Percentiles rank a stretch among this genome's conserved stretches.
phyloP scores from a whole-genome alignment of 2,888 invertebrate genomes.

The Panzeria rudis region DNA sequence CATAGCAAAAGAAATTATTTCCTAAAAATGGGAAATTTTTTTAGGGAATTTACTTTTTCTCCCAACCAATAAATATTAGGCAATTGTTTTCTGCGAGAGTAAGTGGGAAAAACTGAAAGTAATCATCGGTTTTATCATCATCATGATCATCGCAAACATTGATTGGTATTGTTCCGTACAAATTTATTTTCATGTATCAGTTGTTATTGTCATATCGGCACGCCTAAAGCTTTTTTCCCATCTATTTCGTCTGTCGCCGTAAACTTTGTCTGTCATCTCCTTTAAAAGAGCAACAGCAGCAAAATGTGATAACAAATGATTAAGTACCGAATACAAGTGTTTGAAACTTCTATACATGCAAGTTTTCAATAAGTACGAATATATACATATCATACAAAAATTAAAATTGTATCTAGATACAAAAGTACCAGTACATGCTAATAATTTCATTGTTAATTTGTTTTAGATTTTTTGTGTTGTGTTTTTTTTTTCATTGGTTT shows the following conservation, averaged over 20 bases:
- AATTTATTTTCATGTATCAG: slow-evolving; percentile 26
- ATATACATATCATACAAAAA: background rate
- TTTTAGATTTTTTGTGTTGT: slow-evolving; percentile 11
- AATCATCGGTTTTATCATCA: slow-evolving; percentile 28
- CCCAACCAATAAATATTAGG: background rate
- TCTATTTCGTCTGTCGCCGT: slow-evolving; percentile 3
- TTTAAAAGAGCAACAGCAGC: slow-evolving; percentile 22
- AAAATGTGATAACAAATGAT: slow-evolving; percentile 34
- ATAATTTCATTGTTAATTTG: slow-evolving; percentile 60
- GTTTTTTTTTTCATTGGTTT: background rate
- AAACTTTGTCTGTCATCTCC: slow-evolving; percentile 25
- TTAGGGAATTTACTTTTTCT: slow-evolving; percentile 13
- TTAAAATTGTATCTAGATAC: slow-evolving; percentile 37
- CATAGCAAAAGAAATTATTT: too few relatives aligned
- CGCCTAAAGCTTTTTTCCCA: slow-evolving; percentile 43
- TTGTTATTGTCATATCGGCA: slow-evolving; percentile 59
- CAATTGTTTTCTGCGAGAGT: background rate
- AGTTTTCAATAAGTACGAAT: background rate
- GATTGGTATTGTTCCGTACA: slow-evolving; percentile 40
- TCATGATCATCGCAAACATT: slow-evolving; percentile 45
- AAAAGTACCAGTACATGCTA: slow-evolving; percentile 14
- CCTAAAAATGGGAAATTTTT: too few relatives aligned
- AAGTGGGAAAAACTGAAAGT: slow-evolving; percentile 38
- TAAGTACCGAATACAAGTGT: slow-evolving; percentile 28
- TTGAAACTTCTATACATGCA: background rate